Evolutionary conservation across 1,140 invertebrate species (phyloP), one percentile per base, ranked within the genome.

Genomic region (Tetranychus urticae): DNA sequence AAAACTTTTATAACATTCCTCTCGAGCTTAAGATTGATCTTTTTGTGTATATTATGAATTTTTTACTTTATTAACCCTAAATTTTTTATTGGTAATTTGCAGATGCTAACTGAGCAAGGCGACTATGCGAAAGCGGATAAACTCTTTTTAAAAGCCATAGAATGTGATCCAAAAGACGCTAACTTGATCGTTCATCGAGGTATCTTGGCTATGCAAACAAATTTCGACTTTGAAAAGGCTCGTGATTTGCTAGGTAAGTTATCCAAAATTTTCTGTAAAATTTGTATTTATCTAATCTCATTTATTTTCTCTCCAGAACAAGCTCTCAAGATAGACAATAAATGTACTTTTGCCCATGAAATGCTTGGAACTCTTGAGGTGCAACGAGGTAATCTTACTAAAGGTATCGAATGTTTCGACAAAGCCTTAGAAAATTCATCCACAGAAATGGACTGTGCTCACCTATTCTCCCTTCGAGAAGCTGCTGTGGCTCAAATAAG

Each of bases 311-410:
- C n/a, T 52, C 55, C 23, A 47, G 80, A 83, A 48, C 80, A 84
- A 73, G 88, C 86, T 3, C 80, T 94, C 61, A 78, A 85, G 69
- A 75, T 89, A 63, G 91, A 97, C 76, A 79, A 84, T 35, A 87
- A 86, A 72, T 93, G 88, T 77, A 84, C 89, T 75, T 86, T 91
- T 77, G 90, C 85, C 13, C 93, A 88, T 74, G 90, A 97, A 76
- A 91, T 89, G 36, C 75, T 94, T 56, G 90, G 86, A 63, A 90
- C 88, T 2, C 83, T 96, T 64, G 86, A 91, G 80, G 84, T 92
- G 64, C 88, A 93, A 75, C 82, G 86, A 65, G 86, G 86, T 54
- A 85, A 91, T 70, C 73, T 94, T 59, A 75, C 80, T 58, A 76
- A 81, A 68, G 88, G 89, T 7, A 79, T 93, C 61, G 80, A 82